Conservation (phyloP, 2,797 vertebrate genomes). For the Poecilia gillii region DNA sequence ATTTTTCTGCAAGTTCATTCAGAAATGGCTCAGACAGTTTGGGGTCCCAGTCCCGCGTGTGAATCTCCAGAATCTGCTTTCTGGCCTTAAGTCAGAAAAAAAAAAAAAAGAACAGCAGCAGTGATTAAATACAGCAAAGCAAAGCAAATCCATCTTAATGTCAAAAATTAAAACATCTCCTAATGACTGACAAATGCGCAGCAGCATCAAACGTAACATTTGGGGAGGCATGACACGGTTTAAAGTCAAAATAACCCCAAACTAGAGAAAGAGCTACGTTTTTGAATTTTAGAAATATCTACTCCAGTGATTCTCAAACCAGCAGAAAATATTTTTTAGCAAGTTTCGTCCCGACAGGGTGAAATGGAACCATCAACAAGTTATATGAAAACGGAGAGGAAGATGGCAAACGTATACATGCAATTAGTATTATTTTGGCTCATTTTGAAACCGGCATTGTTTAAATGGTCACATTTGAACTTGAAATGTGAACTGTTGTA, state of each 20-base stretch:
- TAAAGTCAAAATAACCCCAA: not conserved
- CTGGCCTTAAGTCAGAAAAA: constrained; percentile 84
- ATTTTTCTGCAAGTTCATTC: constrained; percentile 97
- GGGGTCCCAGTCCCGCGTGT: constrained; percentile 98
- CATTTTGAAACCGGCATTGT: no score
- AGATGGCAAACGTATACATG: no score
- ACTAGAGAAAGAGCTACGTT: not conserved
- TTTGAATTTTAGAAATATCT: not conserved
- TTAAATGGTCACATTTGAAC: no score
- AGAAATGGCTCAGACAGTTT: constrained; percentile 93
- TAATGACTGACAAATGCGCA: not conserved
- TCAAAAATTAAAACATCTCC: not conserved
- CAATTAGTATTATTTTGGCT: no score
- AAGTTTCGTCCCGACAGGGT: not conserved
- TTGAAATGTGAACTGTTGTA: no score
- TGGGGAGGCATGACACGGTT: not conserved
- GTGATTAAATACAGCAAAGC: not conserved
- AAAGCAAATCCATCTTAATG: constrained; percentile 31
- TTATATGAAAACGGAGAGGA: not conserved
- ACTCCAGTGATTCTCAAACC: not conserved
- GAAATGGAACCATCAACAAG: not conserved
- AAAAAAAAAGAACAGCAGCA: not conserved
- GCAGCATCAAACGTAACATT: not conserved
- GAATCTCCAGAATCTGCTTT: constrained; percentile 99
- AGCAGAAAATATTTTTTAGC: not conserved